These are phyloP conservation scores for Ischnura elegans DNA, from an alignment of 2,888 invertebrate species.

Conservation along the genomic window DNA sequence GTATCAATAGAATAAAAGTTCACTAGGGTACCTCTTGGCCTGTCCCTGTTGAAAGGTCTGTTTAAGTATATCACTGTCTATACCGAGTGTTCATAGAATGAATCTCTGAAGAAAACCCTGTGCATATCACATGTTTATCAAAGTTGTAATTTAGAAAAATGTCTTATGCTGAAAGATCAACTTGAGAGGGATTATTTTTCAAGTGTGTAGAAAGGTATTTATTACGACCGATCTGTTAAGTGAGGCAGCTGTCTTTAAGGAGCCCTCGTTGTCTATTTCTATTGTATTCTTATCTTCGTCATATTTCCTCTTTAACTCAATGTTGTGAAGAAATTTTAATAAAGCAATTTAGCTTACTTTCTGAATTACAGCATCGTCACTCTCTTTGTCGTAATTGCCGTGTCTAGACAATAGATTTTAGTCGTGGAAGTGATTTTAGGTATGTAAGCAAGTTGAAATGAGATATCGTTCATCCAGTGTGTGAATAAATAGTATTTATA, in stretches of 20 bases:
- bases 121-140: neutral
- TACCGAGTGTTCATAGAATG: too few species aligned
- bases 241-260: neutral
- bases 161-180: neutral
- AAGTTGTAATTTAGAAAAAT: neutral
- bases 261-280: neutral
- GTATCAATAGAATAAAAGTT: neutral
- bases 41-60: neutral
- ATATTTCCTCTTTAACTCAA: neutral
- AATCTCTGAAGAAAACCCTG: neutral
- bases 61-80: neutral
- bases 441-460: too few species aligned
- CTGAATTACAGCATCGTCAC: neutral
- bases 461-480: too few species aligned
- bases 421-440: neutral
- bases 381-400: neutral
- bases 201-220: neutral
- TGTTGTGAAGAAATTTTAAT: neutral
- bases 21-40: neutral
- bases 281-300: neutral
- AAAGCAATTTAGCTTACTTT: neutral
- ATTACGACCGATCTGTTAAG: neutral
- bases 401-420: neutral
- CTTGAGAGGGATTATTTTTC: neutral
- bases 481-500: too few species aligned